Evolutionary conservation across 2,797 vertebrate species (phyloP).

Genomic region (Eurystomus glaucurus): DNA sequence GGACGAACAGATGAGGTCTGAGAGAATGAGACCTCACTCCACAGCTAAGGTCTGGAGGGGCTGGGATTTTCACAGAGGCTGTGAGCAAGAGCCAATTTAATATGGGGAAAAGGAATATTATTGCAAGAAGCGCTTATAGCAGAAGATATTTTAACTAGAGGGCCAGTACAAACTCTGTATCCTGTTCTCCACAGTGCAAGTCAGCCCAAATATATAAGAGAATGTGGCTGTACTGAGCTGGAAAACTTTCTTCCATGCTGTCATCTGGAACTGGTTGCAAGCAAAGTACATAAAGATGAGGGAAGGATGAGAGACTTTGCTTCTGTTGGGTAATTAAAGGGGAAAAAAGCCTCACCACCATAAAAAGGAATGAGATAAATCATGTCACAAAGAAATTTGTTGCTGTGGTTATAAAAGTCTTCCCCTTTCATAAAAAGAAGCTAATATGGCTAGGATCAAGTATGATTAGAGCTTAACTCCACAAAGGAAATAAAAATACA

Average conservation of each 20-base stretch:
- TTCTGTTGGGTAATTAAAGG: constrained; percentile 63
- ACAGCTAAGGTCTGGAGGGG: not conserved
- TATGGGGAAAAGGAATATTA: not conserved
- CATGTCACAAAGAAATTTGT: constrained; percentile 25
- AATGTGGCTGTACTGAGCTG: not conserved
- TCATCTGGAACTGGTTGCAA: constrained; percentile 66
- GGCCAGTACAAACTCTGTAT: not conserved
- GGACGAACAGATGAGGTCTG: not conserved
- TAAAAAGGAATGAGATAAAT: constrained; percentile 37
- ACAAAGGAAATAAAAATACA: constrained; percentile 34
- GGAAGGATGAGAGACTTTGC: constrained; percentile 33
- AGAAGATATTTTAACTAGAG: not conserved
- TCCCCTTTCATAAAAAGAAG: not conserved
- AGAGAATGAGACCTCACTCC: not conserved
- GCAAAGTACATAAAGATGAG: constrained; percentile 28
- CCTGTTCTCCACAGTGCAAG: not conserved
- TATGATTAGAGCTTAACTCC: not conserved
- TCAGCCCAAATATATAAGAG: not conserved
- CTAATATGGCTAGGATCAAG: not conserved
- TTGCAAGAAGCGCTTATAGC: not conserved
- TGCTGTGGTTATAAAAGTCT: constrained; percentile 12
- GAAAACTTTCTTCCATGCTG: constrained; percentile 12
- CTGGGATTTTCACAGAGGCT: not conserved
- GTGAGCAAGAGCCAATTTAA: not conserved
- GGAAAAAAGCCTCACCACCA: not conserved